These are phyloP conservation scores for Sitta europaea DNA, from an alignment of 2,113 vertebrate genomes.

Conservation along the genomic window DNA sequence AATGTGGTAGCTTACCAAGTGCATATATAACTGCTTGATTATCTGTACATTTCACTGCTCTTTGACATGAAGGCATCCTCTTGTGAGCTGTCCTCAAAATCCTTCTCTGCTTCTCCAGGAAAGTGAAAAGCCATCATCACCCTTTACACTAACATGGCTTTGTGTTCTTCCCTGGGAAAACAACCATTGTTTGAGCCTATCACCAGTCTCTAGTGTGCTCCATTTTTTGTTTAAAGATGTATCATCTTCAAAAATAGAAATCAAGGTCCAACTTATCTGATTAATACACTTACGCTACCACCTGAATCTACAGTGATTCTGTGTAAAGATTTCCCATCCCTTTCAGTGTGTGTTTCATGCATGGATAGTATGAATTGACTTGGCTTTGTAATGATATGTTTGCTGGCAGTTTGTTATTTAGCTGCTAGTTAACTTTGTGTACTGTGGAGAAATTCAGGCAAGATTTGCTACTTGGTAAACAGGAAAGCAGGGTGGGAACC, in stretches of 20 bases:
- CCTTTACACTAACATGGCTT: neutral
- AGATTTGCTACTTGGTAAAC: neutral
- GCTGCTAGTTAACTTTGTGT: neutral
- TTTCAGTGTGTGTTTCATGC: neutral
- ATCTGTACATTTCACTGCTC: neutral
- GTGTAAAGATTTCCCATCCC: neutral
- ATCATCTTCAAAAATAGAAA: neutral
- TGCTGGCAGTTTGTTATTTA: constrained; percentile 1
- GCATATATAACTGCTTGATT: neutral
- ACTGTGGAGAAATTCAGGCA: neutral
- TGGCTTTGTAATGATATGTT: neutral
- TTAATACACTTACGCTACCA: neutral
- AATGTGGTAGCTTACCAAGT: neutral
- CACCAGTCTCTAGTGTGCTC: neutral
- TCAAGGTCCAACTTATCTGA: neutral
- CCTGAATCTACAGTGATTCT: neutral
- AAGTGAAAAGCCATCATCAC: neutral
- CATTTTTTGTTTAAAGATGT: neutral
- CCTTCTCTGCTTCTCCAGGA: neutral
- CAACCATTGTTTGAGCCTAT: neutral
- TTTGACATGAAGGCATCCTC: neutral
- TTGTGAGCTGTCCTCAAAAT: neutral
- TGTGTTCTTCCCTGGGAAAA: neutral
- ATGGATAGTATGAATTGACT: neutral
- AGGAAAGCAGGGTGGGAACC: neutral